These are phyloP conservation scores for Drosophila monieri DNA, from an alignment of 2,888 invertebrate species.

Conservation along the genomic window DNA sequence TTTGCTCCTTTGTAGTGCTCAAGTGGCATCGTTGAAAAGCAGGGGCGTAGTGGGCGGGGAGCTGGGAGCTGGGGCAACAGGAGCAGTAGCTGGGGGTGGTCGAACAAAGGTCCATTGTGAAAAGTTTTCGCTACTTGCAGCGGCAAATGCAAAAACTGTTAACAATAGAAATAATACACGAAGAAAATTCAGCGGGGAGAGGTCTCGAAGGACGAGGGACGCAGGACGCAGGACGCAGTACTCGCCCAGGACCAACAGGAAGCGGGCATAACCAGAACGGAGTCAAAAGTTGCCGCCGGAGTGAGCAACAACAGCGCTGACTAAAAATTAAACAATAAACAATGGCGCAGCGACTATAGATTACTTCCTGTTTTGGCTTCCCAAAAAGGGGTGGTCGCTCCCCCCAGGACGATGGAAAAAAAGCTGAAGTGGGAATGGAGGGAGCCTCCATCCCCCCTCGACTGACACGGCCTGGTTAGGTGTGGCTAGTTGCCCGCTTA, in stretches of 20 bases:
- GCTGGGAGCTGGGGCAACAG: background rate
- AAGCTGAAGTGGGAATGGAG: background rate
- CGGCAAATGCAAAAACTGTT: slow-evolving; percentile 77
- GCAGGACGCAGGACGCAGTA: slow-evolving; percentile 13
- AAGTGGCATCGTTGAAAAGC: slow-evolving; percentile 47
- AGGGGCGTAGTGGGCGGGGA: background rate
- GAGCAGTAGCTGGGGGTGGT: background rate
- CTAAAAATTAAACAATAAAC: slow-evolving; percentile 80
- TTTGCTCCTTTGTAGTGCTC: slow-evolving; percentile 56
- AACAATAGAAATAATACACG: slow-evolving; percentile 68
- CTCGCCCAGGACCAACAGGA: slow-evolving; percentile 30
- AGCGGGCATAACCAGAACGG: slow-evolving; percentile 46
- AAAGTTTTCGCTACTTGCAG: slow-evolving; percentile 77
- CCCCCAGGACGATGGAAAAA: slow-evolving; percentile 3
- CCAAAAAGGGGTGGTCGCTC: slow-evolving; percentile 23
- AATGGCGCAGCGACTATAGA: slow-evolving; percentile 79
- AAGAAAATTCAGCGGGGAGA: slow-evolving; percentile 16
- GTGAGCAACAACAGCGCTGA: slow-evolving; percentile 54
- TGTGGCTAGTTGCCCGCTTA: slow-evolving; percentile 74
- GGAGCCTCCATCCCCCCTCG: slow-evolving; percentile 10
- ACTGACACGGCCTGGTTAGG: slow-evolving; percentile 50
- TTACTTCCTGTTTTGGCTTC: slow-evolving; percentile 79
- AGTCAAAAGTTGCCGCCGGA: slow-evolving; percentile 43
- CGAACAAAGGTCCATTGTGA: slow-evolving; percentile 52
- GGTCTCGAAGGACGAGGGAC: no score